These are phyloP conservation scores for Cenopis cana DNA, from an alignment of 2,888 invertebrate genomes.

Conservation along the genomic window DNA sequence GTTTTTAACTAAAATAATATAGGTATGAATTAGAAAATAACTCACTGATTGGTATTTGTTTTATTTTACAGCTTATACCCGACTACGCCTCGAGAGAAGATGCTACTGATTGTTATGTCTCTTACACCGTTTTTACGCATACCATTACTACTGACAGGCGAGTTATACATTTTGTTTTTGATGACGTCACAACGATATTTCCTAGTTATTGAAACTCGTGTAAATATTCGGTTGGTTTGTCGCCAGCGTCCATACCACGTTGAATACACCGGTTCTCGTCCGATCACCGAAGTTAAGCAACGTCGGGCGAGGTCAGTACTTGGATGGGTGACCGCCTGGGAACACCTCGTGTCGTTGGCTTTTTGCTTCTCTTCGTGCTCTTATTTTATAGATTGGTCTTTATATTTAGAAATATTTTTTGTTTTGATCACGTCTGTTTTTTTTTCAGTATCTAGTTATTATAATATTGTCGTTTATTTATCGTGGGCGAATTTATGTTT, in stretches of 20 bases:
- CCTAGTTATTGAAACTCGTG: neutral
- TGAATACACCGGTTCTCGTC: conserved; percentile 81
- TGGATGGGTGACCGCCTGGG: conserved; percentile 82
- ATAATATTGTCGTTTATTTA: too few relatives aligned
- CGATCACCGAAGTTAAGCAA: conserved; percentile 83
- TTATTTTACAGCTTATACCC: conserved; percentile 66
- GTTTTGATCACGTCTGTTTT: too few relatives aligned
- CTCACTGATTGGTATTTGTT: neutral
- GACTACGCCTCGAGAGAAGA: conserved; percentile 55
- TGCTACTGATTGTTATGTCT: conserved; percentile 63
- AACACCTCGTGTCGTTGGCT: conserved; percentile 75
- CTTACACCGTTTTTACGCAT: conserved; percentile 77
- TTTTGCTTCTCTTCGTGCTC: conserved; percentile 55
- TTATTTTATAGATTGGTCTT: too few relatives aligned
- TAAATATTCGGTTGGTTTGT: neutral
- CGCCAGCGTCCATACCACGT: conserved; percentile 74
- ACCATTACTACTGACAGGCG: conserved; percentile 77
- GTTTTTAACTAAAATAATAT: neutral
- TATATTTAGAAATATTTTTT: too few relatives aligned
- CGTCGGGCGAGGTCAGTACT: conserved; percentile 81
- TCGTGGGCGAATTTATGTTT: too few relatives aligned
- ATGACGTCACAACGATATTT: neutral
- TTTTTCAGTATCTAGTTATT: too few relatives aligned
- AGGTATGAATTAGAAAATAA: neutral
- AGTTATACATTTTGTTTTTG: conserved; percentile 17